Percentiles rank a stretch among this genome's conserved stretches.
Evolutionary conservation across 2,113 vertebrate species (phyloP).

Genomic region (Hypomesus transpacificus): DNA sequence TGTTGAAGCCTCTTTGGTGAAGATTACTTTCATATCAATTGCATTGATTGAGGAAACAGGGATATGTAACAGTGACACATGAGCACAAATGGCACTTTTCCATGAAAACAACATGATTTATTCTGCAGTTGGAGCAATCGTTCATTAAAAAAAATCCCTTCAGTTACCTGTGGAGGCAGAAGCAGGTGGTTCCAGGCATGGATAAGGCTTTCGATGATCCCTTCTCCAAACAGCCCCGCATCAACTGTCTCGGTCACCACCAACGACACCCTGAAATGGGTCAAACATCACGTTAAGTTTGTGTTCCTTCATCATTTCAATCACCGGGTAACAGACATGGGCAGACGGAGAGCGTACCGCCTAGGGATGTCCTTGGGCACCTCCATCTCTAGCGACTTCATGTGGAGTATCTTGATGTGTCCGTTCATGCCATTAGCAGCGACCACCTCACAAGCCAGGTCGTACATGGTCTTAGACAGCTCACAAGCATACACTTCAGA

Average conservation of each 20-base stretch:
- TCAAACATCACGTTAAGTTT: not conserved
- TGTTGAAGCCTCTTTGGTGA: not conserved
- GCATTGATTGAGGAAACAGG: not conserved
- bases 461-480: slow-evolving; percentile 96
- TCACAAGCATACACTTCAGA: slow-evolving; percentile 88
- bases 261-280: slow-evolving; percentile 82
- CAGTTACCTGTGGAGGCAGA: slow-evolving; percentile 82
- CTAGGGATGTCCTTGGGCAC: slow-evolving; percentile 88
- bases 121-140: not conserved
- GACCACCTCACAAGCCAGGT: slow-evolving; percentile 87
- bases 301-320: not conserved
- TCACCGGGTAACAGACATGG: too few species aligned
- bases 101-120: too few species aligned
- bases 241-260: slow-evolving; percentile 98
- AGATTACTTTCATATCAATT: slow-evolving; percentile 5
- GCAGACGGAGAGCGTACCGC: slow-evolving; percentile 66
- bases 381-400: slow-evolving; percentile 92
- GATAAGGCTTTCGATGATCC: slow-evolving; percentile 95
- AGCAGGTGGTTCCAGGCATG: slow-evolving; percentile 96
- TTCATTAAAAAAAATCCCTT: not conserved
- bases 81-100: not conserved
- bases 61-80: not conserved
- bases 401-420: slow-evolving; percentile 84
- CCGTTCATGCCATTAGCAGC: slow-evolving; percentile 84
- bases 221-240: slow-evolving; percentile 96